Evolutionary conservation across 1,140 invertebrate species (phyloP).

Genomic region (Orchesella cincta): DNA sequence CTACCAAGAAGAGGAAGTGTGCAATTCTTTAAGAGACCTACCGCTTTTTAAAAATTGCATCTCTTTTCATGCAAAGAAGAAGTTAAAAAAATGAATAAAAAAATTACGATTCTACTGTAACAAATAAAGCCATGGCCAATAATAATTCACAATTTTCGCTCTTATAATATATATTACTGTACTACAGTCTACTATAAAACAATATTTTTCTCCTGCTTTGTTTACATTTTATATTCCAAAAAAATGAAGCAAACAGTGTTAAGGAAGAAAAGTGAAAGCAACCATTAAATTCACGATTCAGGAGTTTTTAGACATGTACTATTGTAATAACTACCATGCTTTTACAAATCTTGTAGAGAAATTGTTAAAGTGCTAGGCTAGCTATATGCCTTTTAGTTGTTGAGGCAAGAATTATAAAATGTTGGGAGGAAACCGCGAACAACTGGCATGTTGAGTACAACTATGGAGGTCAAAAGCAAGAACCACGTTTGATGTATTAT

Average conservation of each 20-base stretch:
- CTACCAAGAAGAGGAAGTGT: slow-evolving; percentile 88
- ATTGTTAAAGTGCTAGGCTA: neutral
- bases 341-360: neutral
- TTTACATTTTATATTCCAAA: neutral
- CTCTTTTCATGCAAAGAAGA: slow-evolving; percentile 18
- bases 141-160: slow-evolving; percentile 20
- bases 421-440: neutral
- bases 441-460: too few species aligned
- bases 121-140: slow-evolving; percentile 26
- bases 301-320: neutral
- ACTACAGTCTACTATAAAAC: neutral
- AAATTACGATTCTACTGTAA: slow-evolving; percentile 24
- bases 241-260: neutral
- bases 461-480: too few species aligned
- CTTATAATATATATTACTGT: neutral
- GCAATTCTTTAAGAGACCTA: slow-evolving; percentile 72
- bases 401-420: neutral
- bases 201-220: slow-evolving; percentile 22
- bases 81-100: neutral
- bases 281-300: neutral
- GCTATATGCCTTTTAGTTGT: neutral
- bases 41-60: slow-evolving; percentile 5
- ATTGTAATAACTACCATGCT: neutral
- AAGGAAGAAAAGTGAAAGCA: neutral
- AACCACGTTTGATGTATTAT: too few species aligned